These are phyloP conservation scores for Drosophila gaucha DNA, from an alignment of 2,888 invertebrate species.

Conservation along the genomic window DNA sequence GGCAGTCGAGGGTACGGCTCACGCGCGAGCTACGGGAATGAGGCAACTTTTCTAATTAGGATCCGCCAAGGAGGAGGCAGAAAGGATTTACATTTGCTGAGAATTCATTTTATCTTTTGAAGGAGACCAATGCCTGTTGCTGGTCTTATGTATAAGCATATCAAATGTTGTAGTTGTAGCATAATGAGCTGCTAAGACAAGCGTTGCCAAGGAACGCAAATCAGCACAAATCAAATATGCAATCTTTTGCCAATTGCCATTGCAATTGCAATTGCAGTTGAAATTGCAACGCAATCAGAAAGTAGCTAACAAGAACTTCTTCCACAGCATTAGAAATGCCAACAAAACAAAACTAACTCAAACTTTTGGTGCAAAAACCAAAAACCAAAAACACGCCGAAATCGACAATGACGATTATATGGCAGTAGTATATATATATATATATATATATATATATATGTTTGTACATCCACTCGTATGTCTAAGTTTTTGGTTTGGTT, in stretches of 20 bases:
- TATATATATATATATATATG: background rate
- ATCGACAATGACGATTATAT: constrained; percentile 61
- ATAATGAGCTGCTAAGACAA: constrained; percentile 44
- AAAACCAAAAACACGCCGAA: constrained; percentile 57
- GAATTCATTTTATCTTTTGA: constrained; percentile 12
- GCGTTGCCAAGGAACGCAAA: constrained; percentile 49
- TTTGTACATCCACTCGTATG: constrained; percentile 16
- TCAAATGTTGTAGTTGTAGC: constrained; percentile 26
- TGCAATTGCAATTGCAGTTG: constrained; percentile 39
- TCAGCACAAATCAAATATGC: constrained; percentile 60
- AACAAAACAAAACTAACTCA: constrained; percentile 57
- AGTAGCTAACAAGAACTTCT: constrained; percentile 48
- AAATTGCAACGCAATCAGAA: constrained; percentile 53
- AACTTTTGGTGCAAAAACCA: constrained; percentile 49
- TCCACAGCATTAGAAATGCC: constrained; percentile 57
- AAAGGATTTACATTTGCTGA: constrained; percentile 12
- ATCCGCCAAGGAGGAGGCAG: constrained; percentile 26
- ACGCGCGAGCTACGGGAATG: constrained; percentile 38
- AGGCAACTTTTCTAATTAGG: constrained; percentile 74
- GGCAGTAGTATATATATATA: constrained; percentile 7
- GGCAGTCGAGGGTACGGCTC: constrained; percentile 4
- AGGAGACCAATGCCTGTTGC: constrained; percentile 19
- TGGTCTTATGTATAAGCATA: constrained; percentile 44
- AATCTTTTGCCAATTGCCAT: constrained; percentile 43
- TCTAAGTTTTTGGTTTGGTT: constrained; percentile 25